phyloP scores from a whole-genome alignment of 1,140 invertebrate species.

The Augochlora pura region DNA sequence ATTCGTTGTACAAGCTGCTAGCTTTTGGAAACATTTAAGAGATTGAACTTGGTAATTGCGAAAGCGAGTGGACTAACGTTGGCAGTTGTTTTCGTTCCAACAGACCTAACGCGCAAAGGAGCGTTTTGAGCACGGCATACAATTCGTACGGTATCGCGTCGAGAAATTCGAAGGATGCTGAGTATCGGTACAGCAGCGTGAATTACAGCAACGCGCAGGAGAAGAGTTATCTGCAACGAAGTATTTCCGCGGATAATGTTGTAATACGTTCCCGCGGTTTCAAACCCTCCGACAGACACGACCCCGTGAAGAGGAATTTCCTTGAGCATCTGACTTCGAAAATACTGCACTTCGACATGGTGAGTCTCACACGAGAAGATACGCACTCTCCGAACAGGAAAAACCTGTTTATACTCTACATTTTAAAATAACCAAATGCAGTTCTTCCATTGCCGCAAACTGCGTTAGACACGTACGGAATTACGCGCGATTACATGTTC shows the following conservation, averaged over 20 bases:
- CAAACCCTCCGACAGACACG: conserved; percentile 90
- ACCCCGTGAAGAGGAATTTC: conserved; percentile 89
- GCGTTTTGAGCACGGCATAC: conserved; percentile 64
- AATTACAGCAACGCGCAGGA: conserved; percentile 60
- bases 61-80: conserved; percentile 12
- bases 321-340: conserved; percentile 88
- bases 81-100: conserved; percentile 21
- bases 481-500: too few relatives aligned
- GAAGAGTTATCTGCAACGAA: conserved; percentile 70
- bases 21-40: too few relatives aligned
- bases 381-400: too few relatives aligned
- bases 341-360: conserved; percentile 89
- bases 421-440: too few relatives aligned
- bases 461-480: too few relatives aligned
- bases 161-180: conserved; percentile 66
- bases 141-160: conserved; percentile 39
- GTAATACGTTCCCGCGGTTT: conserved; percentile 85
- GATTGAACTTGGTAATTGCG: too few relatives aligned
- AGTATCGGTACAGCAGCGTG: conserved; percentile 60
- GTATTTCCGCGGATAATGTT: conserved; percentile 78
- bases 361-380: conserved; percentile 65
- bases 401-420: too few relatives aligned
- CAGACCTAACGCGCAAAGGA: conserved; percentile 60
- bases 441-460: too few relatives aligned
- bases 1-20: too few relatives aligned